Evolutionary conservation across 2,888 invertebrate genomes (phyloP), one percentile per base, ranked within the genome.

Genomic region (Sphaerophoria rueppellii): DNA sequence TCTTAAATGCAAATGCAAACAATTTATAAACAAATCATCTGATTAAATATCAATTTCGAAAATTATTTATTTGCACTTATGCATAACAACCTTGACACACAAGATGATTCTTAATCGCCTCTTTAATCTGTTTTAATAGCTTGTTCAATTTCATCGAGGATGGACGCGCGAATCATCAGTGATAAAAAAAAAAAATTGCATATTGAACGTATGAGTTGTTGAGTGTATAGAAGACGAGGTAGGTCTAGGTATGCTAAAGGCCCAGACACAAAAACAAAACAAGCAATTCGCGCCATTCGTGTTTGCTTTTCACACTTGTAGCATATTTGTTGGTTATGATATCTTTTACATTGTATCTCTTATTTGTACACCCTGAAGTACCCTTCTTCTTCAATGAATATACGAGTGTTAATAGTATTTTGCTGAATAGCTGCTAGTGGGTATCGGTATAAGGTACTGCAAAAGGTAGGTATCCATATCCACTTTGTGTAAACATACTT

Each of bases 321-420:
- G 70, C 75, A 57, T 52, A 70, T 76, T 80, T 57, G 24, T 40
- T 63, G 43, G 12, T 16, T 43, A 12, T 69, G 73, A 70, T 76
- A 81, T 81, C 76, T 71, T 63, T 50, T 57, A 63, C 81, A 63
- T 72, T 77, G 65, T 77, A 61, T 72, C 55, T 67, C 65, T 58
- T 81, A 70, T 81, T 81, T 81, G 65, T 76, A 50, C 37, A 71
- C 50, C 61, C 65, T 73, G 54, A 81, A 81, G 81, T 81, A 55
- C 81, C 81, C 76, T 24, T 81, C 43, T 43, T 81, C 81, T 81
- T 71, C 46, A 67, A 48, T 52, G 57, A 37, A 7, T 46, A n/a
- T 52, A 43, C 24, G 24, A 24, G 24, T 24, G 24, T 24, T 24
- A 24, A 24, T 12, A 55, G 46, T 40, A 48, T 48, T 58, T 48